These are phyloP conservation scores for Ameiurus melas DNA, from an alignment of 2,113 vertebrate species.

Conservation along the genomic window DNA sequence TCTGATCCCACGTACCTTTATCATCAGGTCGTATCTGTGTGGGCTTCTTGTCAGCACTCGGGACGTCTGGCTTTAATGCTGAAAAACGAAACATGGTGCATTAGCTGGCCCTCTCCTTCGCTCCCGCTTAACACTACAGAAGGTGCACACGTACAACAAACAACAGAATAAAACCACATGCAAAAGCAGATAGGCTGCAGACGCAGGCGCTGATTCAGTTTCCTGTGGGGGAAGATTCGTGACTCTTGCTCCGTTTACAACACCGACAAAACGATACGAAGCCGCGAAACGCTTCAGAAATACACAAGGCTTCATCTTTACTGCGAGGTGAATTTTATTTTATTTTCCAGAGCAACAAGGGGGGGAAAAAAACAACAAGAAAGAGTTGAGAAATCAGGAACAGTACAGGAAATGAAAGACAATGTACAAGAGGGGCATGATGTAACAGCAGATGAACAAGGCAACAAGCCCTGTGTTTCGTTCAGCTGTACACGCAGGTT, in stretches of 20 bases:
- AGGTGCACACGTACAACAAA: background rate
- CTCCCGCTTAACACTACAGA: background rate
- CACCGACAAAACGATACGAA: background rate
- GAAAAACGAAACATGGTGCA: constrained; percentile 64
- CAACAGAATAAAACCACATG: constrained; percentile 34
- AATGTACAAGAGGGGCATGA: background rate
- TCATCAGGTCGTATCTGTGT: constrained; percentile 76
- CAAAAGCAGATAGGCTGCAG: constrained; percentile 31
- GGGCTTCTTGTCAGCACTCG: constrained; percentile 79
- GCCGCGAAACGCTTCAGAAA: background rate
- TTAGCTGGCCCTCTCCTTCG: constrained; percentile 17
- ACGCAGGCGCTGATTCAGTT: constrained; percentile 49
- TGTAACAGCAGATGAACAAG: background rate
- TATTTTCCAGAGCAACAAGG: background rate
- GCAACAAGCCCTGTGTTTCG: background rate
- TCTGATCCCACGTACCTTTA: constrained; percentile 75
- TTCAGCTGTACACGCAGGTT: background rate
- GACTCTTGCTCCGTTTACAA: background rate
- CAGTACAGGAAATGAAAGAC: background rate
- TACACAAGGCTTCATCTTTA: background rate
- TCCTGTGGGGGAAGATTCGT: constrained; percentile 56
- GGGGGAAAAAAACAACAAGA: background rate
- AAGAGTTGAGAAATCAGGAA: background rate
- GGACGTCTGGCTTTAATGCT: constrained; percentile 84
- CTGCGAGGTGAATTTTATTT: background rate